Evolutionary conservation across 2,888 invertebrate species (phyloP), one percentile per base, ranked within the genome.

Genomic region (Meiosimyza platycephala): DNA sequence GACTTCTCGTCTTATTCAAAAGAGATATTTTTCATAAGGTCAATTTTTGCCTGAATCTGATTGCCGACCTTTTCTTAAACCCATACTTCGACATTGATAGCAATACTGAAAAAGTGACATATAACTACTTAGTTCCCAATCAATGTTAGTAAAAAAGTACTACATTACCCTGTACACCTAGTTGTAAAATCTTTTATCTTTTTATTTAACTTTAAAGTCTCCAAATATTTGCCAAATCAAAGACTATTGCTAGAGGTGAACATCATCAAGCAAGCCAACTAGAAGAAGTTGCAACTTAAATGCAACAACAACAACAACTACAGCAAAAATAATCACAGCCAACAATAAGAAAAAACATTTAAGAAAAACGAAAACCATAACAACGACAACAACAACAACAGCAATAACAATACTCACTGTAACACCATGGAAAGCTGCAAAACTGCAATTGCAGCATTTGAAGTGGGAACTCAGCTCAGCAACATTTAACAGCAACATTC

Each of bases 171-270:
- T 63, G 63, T 63, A 47, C 47, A 40, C 40, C 1, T 2, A 18
- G 18, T 7, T 3, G 63, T 16, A 6, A 47, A 40, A 47, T n/a
- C 16, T 63, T n/a, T 40, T 16, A 48, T 47, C 16, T 63, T n/a
- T 40, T 16, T 16, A 16, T 40, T 55, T 47, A 33, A 6, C 48
- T 68, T 15, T 18, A 59, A 68, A 68, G 68, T 48, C 57, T 15
- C 64, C 54, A 68, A 68, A 68, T 68, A 68, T 68, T 68, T 68
- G 68, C 68, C n/a, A 28, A 59, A 57, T 48, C 59, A 48, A 48
- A 40, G 0, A n/a, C 51, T 28, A 51, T 50, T 64, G 50, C 51
- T 64, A 9, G 63, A 18, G n/a, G 13, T 16, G 48, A 16, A 47
- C 63, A 63, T 16, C 16, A 16, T 7, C 7, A 48, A 63, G 18